Conservation (phyloP, 2,888 invertebrate genomes). For the Dicranocentrus wangi region DNA sequence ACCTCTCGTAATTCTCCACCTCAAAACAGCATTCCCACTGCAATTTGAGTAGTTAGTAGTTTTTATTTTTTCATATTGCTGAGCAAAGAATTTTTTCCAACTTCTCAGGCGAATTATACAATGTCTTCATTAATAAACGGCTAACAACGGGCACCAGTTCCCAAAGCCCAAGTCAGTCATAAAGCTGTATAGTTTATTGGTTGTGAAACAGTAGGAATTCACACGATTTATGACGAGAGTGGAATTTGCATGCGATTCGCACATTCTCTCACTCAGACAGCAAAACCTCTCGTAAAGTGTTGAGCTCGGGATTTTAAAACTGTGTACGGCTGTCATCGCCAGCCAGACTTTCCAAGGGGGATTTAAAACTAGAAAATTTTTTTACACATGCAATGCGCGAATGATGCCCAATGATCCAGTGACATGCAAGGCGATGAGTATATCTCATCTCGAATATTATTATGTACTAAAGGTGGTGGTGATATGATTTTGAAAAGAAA, state of each 20-base stretch:
- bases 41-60: no score
- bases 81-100: slow-evolving; percentile 19
- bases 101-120: slow-evolving; percentile 38
- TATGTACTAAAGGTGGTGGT: no score
- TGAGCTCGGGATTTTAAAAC: slow-evolving; percentile 6
- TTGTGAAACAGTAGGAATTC: slow-evolving; percentile 57
- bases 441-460: no score
- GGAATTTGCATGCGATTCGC: slow-evolving; percentile 59
- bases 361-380: slow-evolving; percentile 1
- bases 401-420: slow-evolving; percentile 8
- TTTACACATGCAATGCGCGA: not conserved
- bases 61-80: not conserved
- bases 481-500: no score
- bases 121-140: slow-evolving; percentile 57
- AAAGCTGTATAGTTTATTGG: slow-evolving; percentile 57
- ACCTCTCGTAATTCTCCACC: no score
- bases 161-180: slow-evolving; percentile 30
- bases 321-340: not conserved
- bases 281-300: not conserved
- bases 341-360: not conserved
- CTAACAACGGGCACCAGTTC: slow-evolving; percentile 25
- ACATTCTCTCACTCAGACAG: slow-evolving; percentile 38
- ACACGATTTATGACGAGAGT: slow-evolving; percentile 50
- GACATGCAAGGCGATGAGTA: slow-evolving; percentile 4
- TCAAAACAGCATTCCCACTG: no score